phyloP scores from a whole-genome alignment of 2,113 vertebrate species.

The Chitala chitala region DNA sequence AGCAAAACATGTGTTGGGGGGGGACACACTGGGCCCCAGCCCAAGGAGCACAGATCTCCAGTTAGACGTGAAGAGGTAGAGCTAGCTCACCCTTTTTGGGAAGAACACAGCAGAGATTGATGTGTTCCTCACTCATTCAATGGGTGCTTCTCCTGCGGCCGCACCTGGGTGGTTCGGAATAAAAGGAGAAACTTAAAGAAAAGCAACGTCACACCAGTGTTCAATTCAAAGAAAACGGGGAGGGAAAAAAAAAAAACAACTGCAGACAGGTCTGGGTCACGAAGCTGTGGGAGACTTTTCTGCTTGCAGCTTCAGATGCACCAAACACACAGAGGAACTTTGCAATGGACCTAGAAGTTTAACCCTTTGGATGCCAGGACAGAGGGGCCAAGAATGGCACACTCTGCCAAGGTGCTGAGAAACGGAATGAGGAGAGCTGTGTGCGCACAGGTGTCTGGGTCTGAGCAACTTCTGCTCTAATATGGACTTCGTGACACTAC shows the following conservation, averaged over 20 bases:
- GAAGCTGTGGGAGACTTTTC: not conserved
- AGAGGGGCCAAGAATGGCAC: not conserved
- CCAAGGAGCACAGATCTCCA: slow-evolving; percentile 22
- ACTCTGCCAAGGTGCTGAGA: not conserved
- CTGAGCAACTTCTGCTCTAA: not conserved
- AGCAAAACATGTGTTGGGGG: slow-evolving; percentile 28
- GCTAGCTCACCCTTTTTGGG: slow-evolving; percentile 36
- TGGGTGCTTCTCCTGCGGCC: slow-evolving; percentile 25
- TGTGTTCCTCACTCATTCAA: slow-evolving; percentile 35
- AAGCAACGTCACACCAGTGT: slow-evolving; percentile 19
- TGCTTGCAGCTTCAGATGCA: not conserved
- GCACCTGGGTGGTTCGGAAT: slow-evolving; percentile 37
- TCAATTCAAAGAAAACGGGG: slow-evolving; percentile 21
- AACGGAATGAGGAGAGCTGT: not conserved
- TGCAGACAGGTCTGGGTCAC: not conserved
- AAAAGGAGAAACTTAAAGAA: slow-evolving; percentile 38
- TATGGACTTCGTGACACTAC: too few relatives aligned
- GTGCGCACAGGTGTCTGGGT: not conserved
- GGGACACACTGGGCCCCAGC: not conserved
- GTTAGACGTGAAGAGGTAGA: slow-evolving; percentile 36
- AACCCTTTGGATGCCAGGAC: slow-evolving; percentile 29
- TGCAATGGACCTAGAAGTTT: slow-evolving; percentile 15
- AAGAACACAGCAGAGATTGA: slow-evolving; percentile 35
- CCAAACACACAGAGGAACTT: slow-evolving; percentile 1
- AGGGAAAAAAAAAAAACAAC: slow-evolving; percentile 14